Percentiles rank a stretch among this genome's conserved stretches.
phyloP scores from a whole-genome alignment of 2,113 vertebrate genomes.

The Jacana jacana region DNA sequence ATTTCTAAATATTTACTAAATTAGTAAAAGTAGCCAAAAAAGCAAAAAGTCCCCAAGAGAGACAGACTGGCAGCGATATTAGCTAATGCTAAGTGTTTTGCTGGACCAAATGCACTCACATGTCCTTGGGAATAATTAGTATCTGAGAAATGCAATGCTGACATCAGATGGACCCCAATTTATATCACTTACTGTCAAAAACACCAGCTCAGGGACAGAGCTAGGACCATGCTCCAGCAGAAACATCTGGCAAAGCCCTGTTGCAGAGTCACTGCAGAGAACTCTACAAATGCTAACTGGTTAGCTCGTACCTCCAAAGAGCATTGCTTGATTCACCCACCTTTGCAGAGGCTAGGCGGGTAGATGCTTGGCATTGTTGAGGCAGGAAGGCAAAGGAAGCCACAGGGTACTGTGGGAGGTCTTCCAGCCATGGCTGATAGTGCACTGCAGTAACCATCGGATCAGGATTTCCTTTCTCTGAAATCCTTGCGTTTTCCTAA shows the following conservation, averaged over 20 bases:
- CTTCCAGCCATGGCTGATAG: background rate
- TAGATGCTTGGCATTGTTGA: background rate
- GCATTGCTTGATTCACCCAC: background rate
- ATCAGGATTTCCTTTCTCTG: background rate
- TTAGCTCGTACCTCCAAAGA: background rate
- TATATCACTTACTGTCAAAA: background rate
- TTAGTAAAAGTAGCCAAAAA: background rate
- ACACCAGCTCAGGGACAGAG: background rate
- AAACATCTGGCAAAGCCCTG: background rate
- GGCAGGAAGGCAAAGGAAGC: background rate
- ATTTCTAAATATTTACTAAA: conserved; percentile 60
- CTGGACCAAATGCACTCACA: background rate
- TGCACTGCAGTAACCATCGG: background rate
- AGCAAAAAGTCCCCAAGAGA: background rate
- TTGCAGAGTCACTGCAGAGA: background rate
- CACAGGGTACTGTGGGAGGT: background rate
- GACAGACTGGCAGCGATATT: background rate
- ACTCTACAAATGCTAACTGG: background rate
- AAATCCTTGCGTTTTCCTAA: background rate
- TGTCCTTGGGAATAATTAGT: background rate
- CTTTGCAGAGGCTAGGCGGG: background rate
- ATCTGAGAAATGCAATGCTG: background rate
- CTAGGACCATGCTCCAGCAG: background rate
- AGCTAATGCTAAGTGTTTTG: conserved; percentile 17
- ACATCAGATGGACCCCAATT: background rate